Conservation (phyloP, 2,888 invertebrate species). For the Cancer borealis region DNA sequence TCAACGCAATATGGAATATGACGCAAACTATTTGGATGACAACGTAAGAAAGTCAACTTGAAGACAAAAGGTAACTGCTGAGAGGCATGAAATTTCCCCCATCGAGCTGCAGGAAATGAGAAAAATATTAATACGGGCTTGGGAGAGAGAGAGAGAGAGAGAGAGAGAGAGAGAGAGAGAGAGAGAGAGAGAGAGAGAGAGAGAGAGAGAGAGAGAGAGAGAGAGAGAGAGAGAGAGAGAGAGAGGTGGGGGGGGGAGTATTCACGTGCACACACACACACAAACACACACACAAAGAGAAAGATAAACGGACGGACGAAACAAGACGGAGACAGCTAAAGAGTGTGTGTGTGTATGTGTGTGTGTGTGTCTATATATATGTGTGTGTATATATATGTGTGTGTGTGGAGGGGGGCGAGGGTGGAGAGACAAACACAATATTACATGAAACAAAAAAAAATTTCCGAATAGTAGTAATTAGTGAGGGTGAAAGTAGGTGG, state of each 20-base stretch:
- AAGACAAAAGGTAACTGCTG: background rate
- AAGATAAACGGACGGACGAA: background rate
- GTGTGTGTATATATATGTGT: too few relatives aligned
- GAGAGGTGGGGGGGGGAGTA: background rate
- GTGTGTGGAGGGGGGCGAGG: too few relatives aligned
- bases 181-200: constrained; percentile 45
- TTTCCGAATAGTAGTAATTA: background rate
- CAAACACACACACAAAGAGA: background rate
- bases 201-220: constrained; percentile 9
- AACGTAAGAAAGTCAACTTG: background rate
- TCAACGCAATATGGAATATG: background rate
- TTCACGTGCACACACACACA: background rate
- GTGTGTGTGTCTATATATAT: too few relatives aligned
- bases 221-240: background rate
- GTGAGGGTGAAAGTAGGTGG: background rate
- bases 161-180: constrained; percentile 47
- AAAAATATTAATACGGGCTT: background rate
- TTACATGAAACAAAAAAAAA: background rate
- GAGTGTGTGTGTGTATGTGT: too few relatives aligned
- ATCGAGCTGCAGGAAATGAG: background rate
- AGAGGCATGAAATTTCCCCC: background rate
- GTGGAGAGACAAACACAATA: too few relatives aligned
- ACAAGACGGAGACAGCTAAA: background rate
- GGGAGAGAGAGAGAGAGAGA: constrained; percentile 42
- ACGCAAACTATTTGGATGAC: background rate